Percentiles rank a stretch among this genome's conserved stretches.
These are phyloP conservation scores for Ferdinandea cuprea DNA, from an alignment of 2,888 invertebrate genomes.

Conservation along the genomic window DNA sequence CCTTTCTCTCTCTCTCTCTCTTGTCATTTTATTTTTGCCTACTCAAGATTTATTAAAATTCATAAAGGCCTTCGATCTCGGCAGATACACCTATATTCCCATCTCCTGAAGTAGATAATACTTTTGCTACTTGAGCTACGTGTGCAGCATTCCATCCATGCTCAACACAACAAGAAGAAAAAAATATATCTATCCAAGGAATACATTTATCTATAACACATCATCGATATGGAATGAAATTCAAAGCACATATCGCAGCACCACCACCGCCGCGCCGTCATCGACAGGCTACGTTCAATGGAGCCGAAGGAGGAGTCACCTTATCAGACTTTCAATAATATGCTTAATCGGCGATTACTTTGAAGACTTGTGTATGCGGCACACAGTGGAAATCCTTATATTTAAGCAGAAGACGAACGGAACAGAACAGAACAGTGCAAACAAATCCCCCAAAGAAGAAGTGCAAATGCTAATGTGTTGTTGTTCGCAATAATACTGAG, in stretches of 20 bases:
- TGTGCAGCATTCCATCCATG: slow-evolving; percentile 38
- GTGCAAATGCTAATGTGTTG: slow-evolving; percentile 70
- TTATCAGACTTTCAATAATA: slow-evolving; percentile 72
- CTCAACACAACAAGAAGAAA: background rate
- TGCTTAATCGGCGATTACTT: slow-evolving; percentile 71
- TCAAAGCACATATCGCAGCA: slow-evolving; percentile 56
- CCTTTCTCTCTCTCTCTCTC: no score
- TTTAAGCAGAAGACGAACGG: background rate
- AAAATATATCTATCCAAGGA: background rate
- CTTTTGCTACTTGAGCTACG: slow-evolving; percentile 13
- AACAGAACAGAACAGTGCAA: slow-evolving; percentile 9
- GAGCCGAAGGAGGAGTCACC: background rate
- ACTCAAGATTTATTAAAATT: slow-evolving; percentile 57
- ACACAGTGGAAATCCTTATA: slow-evolving; percentile 21
- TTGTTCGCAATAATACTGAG: slow-evolving; percentile 62
- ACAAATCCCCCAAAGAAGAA: slow-evolving; percentile 46
- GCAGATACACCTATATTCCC: slow-evolving; percentile 10
- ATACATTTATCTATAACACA: slow-evolving; percentile 22
- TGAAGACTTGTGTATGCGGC: slow-evolving; percentile 57
- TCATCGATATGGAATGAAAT: slow-evolving; percentile 48
- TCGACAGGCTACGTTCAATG: background rate
- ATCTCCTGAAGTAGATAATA: background rate
- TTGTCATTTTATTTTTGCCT: background rate
- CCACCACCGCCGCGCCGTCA: slow-evolving; percentile 14
- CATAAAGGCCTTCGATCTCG: slow-evolving; percentile 57